Conservation (phyloP, 2,888 invertebrate genomes). For the Sycophila texana region DNA sequence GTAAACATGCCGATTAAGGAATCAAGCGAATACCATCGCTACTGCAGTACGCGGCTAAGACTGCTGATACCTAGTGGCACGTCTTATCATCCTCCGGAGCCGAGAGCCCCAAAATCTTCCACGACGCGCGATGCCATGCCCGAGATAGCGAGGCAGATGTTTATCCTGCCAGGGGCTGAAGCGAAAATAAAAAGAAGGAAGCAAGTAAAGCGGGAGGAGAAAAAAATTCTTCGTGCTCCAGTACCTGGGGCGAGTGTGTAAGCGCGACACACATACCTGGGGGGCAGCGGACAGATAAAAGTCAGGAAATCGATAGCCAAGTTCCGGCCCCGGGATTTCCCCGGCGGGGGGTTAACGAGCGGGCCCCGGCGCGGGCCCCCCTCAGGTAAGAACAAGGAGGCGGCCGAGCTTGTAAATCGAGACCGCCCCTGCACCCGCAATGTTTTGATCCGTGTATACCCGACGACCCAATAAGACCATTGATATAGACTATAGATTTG, state of each 20-base stretch:
- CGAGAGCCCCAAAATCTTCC: too few species aligned
- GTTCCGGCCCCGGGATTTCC: background rate
- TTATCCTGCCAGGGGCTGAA: background rate
- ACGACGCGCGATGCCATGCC: background rate
- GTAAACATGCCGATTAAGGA: too few species aligned
- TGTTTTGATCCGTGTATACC: constrained; percentile 62
- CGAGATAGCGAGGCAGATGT: constrained; percentile 8
- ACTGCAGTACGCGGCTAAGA: too few species aligned
- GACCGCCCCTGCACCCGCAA: constrained; percentile 59
- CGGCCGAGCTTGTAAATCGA: background rate
- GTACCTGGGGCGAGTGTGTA: constrained; percentile 17
- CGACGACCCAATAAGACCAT: background rate
- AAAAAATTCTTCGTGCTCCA: constrained; percentile 20
- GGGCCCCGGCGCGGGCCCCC: background rate
- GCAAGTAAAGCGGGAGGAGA: background rate
- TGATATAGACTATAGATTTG: too few species aligned
- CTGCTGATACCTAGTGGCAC: too few species aligned
- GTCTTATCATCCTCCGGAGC: constrained; percentile 16
- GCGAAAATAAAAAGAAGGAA: background rate
- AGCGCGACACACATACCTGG: background rate
- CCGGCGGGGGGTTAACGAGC: constrained; percentile 34
- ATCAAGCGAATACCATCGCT: too few species aligned
- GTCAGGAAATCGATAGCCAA: constrained; percentile 52
- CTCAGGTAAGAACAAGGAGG: constrained; percentile 31
- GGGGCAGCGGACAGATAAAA: constrained; percentile 36